These are phyloP conservation scores for Anableps anableps DNA, from an alignment of 2,797 vertebrate species.

Conservation along the genomic window DNA sequence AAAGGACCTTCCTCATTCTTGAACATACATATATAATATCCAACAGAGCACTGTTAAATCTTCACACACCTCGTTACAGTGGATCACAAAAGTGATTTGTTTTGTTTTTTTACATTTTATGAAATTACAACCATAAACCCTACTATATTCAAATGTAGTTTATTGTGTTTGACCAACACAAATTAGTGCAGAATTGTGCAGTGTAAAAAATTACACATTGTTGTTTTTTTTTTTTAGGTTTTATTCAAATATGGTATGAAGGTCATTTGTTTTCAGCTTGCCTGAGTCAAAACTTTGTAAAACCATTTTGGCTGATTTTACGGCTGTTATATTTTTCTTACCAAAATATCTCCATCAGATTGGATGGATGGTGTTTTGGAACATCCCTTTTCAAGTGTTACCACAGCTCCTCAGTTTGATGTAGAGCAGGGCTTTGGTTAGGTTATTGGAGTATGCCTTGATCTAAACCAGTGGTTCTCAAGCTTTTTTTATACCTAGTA, in stretches of 20 bases:
- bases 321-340: not conserved
- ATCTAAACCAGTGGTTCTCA: not conserved
- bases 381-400: not conserved
- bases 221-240: no score
- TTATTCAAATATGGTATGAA: no score
- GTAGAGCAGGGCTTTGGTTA: not conserved
- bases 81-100: not conserved
- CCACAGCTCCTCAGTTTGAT: not conserved
- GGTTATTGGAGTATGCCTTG: not conserved
- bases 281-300: not conserved
- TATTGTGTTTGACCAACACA: not conserved
- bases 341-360: not conserved
- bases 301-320: not conserved
- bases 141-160: not conserved
- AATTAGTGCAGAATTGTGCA: not conserved
- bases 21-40: conserved; percentile 18
- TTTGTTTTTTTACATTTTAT: not conserved
- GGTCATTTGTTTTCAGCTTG: not conserved
- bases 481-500: not conserved
- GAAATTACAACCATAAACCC: not conserved
- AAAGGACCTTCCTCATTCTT: conserved; percentile 31
- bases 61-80: not conserved
- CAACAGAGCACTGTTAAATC: conserved; percentile 2
- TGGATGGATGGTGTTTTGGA: not conserved
- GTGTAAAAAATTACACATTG: not conserved